Conservation (phyloP, 2,113 vertebrate genomes). For the Colossoma macropomum region DNA sequence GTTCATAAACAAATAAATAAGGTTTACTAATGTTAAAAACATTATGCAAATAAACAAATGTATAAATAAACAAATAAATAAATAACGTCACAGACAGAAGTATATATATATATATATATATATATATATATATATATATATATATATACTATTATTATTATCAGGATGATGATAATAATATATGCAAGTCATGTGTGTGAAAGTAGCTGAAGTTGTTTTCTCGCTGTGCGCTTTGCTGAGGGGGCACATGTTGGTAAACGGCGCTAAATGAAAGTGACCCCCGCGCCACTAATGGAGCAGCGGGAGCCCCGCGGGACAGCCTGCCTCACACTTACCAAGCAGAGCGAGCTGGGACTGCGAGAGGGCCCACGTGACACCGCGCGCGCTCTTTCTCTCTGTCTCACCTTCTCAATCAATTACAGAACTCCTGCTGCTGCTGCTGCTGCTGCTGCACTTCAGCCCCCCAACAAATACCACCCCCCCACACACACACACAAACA, state of each 20-base stretch:
- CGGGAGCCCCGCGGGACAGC: slow-evolving; percentile 54
- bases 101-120: too few relatives aligned
- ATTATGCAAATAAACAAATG: too few relatives aligned
- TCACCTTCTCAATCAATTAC: slow-evolving; percentile 54
- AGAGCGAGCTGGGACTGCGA: slow-evolving; percentile 35
- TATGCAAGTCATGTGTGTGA: background rate
- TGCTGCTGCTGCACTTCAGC: background rate
- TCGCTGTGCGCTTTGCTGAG: background rate
- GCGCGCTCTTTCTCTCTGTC: slow-evolving; percentile 4
- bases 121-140: too few relatives aligned
- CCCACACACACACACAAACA: too few relatives aligned
- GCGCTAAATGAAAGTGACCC: slow-evolving; percentile 58
- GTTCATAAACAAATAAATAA: too few relatives aligned
- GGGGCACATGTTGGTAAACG: slow-evolving; percentile 65
- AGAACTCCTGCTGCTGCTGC: background rate
- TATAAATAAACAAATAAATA: too few relatives aligned
- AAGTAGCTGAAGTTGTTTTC: background rate
- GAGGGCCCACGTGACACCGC: slow-evolving; percentile 52
- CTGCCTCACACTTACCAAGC: slow-evolving; percentile 65
- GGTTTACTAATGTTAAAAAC: background rate
- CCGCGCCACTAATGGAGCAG: slow-evolving; percentile 62
- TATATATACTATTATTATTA: too few relatives aligned
- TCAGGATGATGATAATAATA: too few relatives aligned
- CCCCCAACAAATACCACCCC: background rate
- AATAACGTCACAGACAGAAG: too few relatives aligned